Conservation (phyloP, 2,888 invertebrate genomes). For the Pilophorus perplexus region DNA sequence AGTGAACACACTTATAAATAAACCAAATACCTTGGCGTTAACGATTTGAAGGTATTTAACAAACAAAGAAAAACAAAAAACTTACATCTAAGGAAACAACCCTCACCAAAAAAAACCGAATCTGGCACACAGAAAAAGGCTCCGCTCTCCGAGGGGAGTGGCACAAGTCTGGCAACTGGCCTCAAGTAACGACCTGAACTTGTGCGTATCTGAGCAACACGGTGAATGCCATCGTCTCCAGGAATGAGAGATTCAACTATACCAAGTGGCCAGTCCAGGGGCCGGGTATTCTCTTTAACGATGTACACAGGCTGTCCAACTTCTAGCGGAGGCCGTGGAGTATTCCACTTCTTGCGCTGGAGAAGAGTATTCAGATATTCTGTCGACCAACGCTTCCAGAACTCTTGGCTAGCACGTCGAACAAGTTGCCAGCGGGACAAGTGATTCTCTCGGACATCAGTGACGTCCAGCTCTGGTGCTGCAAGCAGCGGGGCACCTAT, state of each 20-base stretch:
- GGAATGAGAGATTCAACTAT: not conserved
- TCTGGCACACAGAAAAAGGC: no score
- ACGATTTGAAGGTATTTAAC: no score
- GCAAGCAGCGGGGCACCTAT: not conserved
- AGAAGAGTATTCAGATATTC: constrained; percentile 25
- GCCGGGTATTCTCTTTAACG: not conserved
- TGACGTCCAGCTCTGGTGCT: not conserved
- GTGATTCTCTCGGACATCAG: no score
- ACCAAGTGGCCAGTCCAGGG: constrained; percentile 7
- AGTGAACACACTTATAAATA: no score
- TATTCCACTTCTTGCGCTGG: constrained; percentile 25
- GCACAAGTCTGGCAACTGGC: not conserved
- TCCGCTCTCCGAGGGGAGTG: no score
- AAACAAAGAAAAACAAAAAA: no score
- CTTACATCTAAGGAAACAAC: no score
- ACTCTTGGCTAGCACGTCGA: constrained; percentile 2
- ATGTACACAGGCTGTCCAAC: constrained; percentile 5
- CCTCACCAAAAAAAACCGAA: no score
- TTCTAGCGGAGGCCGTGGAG: not conserved
- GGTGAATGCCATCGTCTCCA: not conserved
- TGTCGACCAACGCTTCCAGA: constrained; percentile 15
- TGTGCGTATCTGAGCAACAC: not conserved
- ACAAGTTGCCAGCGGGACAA: constrained; percentile 13
- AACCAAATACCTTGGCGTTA: no score
- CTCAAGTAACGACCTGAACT: not conserved